These are phyloP conservation scores for Hucho hucho DNA, from an alignment of 2,113 vertebrate species.

Conservation along the genomic window DNA sequence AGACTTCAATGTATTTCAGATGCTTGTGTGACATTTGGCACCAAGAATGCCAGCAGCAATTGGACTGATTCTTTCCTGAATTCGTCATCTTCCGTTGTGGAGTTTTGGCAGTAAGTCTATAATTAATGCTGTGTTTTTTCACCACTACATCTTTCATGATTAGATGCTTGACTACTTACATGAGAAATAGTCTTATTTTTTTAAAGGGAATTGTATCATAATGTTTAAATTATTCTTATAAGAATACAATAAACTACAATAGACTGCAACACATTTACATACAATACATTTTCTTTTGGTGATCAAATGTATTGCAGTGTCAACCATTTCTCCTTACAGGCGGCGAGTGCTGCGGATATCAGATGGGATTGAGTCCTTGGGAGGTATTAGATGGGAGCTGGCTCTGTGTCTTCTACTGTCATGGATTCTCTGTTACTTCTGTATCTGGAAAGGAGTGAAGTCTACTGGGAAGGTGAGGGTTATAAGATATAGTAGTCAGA, in stretches of 20 bases:
- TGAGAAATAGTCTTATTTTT: too few species aligned
- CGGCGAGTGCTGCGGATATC: slow-evolving; percentile 79
- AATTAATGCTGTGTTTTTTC: too few species aligned
- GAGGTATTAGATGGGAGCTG: slow-evolving; percentile 73
- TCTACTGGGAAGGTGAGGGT: slow-evolving; percentile 74
- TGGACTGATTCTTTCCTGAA: slow-evolving; percentile 60
- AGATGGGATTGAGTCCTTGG: slow-evolving; percentile 79
- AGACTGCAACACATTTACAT: background rate
- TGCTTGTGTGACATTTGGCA: slow-evolving; percentile 74
- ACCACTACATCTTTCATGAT: too few species aligned
- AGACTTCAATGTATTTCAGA: slow-evolving; percentile 65
- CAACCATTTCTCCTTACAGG: slow-evolving; percentile 33
- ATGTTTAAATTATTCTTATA: background rate
- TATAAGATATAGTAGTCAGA: too few species aligned
- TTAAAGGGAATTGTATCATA: background rate
- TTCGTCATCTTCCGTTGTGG: slow-evolving; percentile 78
- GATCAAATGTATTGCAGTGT: background rate
- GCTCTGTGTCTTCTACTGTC: slow-evolving; percentile 73
- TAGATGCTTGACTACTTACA: too few species aligned
- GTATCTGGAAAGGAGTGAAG: slow-evolving; percentile 80
- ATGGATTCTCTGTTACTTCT: slow-evolving; percentile 81
- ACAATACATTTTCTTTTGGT: background rate
- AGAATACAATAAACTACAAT: background rate
- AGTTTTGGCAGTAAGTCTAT: slow-evolving; percentile 90
- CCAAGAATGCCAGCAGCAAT: slow-evolving; percentile 63